Evolutionary conservation across 2,113 vertebrate genomes (phyloP), one percentile per base, ranked within the genome.

Genomic region (Phylloscopus whistleri): DNA sequence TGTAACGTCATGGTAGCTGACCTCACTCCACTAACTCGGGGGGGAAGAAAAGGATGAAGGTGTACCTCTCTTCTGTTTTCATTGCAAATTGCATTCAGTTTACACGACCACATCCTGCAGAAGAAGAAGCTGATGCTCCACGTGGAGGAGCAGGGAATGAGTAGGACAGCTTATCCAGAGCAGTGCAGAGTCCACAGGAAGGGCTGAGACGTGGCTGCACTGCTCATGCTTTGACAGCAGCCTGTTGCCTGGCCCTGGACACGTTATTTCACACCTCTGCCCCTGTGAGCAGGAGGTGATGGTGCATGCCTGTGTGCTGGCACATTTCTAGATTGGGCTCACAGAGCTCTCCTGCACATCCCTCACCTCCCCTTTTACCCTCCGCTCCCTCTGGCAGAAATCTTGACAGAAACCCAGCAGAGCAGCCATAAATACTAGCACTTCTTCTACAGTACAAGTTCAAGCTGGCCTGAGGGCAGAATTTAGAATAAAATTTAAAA

Each of bases 401-500:
- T 44, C 52, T 64, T 55, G 28, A 59, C n/a, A 46, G 72, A 60
- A 83, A 56, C 33, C 37, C 91, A 78, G 66, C 37, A 55, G 19
- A 82, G n/a, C 19, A 85, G 74, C 37, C 70, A 62, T 46, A 76
- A 78, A 78, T 55, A 28, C 68, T 13, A 76, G 16, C 41, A 37
- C 16, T 96, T 76, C 31, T 70, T 64, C 58, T 44, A 73, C 48
- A 43, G 15, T 21, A 66, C 30, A 53, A 77, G 31, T 46, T 46
- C 31, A 63, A 82, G n/a, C 51, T 79, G 68, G 58, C 51, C 67
- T n/a, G 16, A 60, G 37, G 74, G 41, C 12, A 95, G 39, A 79
- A 66, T 69, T 91, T 72, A 64, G 87, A 94, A 77, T 27, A 73
- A 30, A 49, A 79, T 90, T 90, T 75, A 1, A 69, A 68, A 87